Evolutionary conservation across 2,797 vertebrate species (phyloP).

Genomic region (Sciurus carolinensis): DNA sequence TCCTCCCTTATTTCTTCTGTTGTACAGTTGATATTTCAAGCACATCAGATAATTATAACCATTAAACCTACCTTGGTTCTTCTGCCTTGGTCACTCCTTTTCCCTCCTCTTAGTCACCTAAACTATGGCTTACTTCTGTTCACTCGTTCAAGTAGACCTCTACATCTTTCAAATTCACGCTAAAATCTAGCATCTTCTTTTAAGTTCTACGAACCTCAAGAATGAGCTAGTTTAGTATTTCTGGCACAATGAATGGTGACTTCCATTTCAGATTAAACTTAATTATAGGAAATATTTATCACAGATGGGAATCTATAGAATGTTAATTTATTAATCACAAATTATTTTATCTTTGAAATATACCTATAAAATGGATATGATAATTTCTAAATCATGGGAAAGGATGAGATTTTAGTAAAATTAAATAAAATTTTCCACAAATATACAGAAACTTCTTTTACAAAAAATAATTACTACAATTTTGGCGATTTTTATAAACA

Average conservation of each 20-base stretch:
- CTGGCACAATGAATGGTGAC: not conserved
- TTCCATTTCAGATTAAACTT: conserved; percentile 15
- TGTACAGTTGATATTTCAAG: not conserved
- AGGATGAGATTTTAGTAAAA: not conserved
- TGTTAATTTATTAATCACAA: not conserved
- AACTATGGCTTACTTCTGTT: not conserved
- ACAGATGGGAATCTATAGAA: not conserved
- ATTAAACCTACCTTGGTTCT: not conserved
- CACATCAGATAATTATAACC: not conserved
- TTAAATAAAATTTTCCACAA: conserved; percentile 8
- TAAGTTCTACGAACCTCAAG: not conserved
- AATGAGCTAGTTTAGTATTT: not conserved
- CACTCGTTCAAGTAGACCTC: not conserved
- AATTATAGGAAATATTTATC: not conserved
- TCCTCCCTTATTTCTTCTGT: not conserved
- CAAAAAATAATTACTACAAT: not conserved
- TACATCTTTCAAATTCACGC: not conserved
- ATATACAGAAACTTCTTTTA: not conserved
- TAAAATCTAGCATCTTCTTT: not conserved
- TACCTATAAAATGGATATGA: not conserved
- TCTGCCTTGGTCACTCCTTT: too few relatives aligned
- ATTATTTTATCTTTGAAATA: conserved; percentile 30
- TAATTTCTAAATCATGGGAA: not conserved
- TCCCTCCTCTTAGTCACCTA: not conserved
- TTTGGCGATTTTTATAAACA: not conserved